Conservation (phyloP, 2,113 vertebrate genomes). For the Steatornis caripensis region DNA sequence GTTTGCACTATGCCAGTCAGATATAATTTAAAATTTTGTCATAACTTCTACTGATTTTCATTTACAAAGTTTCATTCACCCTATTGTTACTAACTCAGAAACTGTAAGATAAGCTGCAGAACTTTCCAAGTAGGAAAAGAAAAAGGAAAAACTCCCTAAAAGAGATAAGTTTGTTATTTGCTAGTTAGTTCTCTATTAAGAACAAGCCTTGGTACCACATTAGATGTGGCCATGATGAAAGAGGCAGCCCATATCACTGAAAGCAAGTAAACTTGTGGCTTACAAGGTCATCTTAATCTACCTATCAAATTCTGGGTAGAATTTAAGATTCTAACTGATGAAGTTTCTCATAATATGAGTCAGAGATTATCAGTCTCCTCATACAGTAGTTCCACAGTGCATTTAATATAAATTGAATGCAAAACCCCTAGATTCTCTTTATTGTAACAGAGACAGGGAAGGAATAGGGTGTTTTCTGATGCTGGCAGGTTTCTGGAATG, state of each 20-base stretch:
- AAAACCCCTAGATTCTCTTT: not conserved
- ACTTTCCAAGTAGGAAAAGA: not conserved
- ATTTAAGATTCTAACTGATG: not conserved
- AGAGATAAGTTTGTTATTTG: not conserved
- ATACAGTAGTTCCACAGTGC: not conserved
- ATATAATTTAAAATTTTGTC: not conserved
- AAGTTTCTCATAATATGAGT: not conserved
- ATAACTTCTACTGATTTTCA: not conserved
- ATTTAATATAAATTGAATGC: not conserved
- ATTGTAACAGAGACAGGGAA: not conserved
- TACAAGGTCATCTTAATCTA: not conserved
- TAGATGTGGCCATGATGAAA: not conserved
- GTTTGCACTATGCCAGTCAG: not conserved
- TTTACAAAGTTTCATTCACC: not conserved
- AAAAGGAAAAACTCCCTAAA: not conserved
- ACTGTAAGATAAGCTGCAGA: not conserved
- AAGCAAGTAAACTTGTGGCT: not conserved
- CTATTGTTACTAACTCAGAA: not conserved
- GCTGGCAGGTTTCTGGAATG: not conserved
- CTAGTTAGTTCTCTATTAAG: not conserved
- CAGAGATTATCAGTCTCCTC: not conserved
- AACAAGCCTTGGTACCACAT: not conserved
- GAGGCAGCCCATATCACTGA: not conserved
- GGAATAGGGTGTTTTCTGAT: not conserved
- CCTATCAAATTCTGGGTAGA: not conserved